phyloP scores from a whole-genome alignment of 2,797 vertebrate genomes.

The Ambastaia sidthimunki region DNA sequence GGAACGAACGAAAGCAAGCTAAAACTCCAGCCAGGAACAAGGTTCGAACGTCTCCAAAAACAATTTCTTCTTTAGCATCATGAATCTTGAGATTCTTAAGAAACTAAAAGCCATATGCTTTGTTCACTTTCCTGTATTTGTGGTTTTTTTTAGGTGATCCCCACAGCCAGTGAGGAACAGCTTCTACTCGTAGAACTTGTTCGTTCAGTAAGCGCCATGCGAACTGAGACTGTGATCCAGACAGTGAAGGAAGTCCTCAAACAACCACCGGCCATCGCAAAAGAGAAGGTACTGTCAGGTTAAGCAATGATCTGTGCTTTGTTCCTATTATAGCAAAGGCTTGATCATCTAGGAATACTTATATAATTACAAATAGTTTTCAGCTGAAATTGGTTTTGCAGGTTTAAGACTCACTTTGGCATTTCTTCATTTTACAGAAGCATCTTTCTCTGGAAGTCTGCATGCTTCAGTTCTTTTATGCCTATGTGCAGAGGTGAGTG shows the following conservation, averaged over 20 bases:
- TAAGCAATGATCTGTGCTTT: background rate
- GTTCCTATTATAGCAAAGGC: background rate
- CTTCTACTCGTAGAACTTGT: constrained; percentile 95
- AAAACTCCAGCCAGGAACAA: constrained; percentile 87
- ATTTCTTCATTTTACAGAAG: constrained; percentile 78
- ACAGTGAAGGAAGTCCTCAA: constrained; percentile 98
- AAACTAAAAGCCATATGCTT: background rate
- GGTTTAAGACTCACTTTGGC: background rate
- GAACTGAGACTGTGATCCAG: constrained; percentile 95
- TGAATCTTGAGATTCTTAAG: background rate
- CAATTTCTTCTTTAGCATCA: background rate
- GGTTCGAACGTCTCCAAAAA: constrained; percentile 67
- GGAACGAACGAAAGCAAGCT: constrained; percentile 93
- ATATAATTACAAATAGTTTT: background rate
- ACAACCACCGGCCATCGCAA: constrained; percentile 95
- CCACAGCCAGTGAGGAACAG: constrained; percentile 92
- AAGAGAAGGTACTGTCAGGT: constrained; percentile 86
- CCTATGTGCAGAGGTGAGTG: constrained; percentile 95
- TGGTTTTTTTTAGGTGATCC: constrained; percentile 85
- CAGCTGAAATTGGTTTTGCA: background rate
- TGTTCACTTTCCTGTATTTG: background rate
- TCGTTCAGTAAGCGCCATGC: constrained; percentile 97
- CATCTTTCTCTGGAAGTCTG: constrained; percentile 98
- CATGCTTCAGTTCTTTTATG: constrained; percentile 99
- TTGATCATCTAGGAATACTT: background rate